phyloP scores from a whole-genome alignment of 2,797 vertebrate species.

The Gobionotothen gibberifrons region DNA sequence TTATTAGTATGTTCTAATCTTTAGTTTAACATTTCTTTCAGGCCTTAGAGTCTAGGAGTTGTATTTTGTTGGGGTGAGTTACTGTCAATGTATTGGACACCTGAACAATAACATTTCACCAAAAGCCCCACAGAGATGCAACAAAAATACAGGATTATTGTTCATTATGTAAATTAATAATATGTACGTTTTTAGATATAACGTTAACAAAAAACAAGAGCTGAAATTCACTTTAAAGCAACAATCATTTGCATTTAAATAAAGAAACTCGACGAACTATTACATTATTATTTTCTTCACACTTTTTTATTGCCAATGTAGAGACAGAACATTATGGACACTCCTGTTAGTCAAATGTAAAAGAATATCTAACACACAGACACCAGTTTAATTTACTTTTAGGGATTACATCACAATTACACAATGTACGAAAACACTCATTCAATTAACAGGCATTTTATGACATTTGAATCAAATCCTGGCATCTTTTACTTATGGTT shows the following conservation, averaged over 20 bases:
- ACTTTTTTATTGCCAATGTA: not conserved
- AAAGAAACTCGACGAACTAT: not conserved
- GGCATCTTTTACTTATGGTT: not conserved
- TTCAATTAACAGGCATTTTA: conserved; percentile 3
- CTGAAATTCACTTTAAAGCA: not conserved
- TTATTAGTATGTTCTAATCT: not conserved
- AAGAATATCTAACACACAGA: conserved; percentile 1
- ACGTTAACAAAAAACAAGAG: not conserved
- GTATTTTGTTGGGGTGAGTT: not conserved
- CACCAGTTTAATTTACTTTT: not conserved
- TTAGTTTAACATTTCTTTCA: not conserved
- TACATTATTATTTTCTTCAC: too few relatives aligned
- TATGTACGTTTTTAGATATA: not conserved
- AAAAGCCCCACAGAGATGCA: too few relatives aligned
- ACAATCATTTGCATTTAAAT: not conserved
- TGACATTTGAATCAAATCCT: not conserved
- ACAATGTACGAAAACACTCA: not conserved
- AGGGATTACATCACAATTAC: not conserved
- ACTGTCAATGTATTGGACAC: not conserved
- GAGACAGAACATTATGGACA: not conserved
- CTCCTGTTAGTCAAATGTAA: not conserved
- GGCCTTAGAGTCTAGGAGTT: not conserved
- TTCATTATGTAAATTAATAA: not conserved
- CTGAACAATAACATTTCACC: not conserved
- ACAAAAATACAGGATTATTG: too few relatives aligned